Conservation (phyloP, 1,140 invertebrate species). For the Scaptodrosophila lebanonensis region DNA sequence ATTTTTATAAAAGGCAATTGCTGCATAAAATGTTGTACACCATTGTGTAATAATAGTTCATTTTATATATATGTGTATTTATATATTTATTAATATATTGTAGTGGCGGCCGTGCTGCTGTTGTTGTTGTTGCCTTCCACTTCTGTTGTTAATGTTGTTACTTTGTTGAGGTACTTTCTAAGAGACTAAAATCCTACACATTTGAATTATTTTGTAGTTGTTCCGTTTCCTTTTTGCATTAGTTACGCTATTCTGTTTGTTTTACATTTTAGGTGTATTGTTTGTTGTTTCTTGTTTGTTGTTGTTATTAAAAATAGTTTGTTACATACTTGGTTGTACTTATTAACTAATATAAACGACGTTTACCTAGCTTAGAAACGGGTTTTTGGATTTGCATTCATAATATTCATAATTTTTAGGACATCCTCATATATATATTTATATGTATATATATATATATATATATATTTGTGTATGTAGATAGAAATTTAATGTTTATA, state of each 20-base stretch:
- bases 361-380: slow-evolving; percentile 15
- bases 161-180: slow-evolving; percentile 61
- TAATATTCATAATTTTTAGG: slow-evolving; percentile 27
- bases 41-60: no score
- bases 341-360: no score
- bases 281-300: slow-evolving; percentile 10
- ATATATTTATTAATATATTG: slow-evolving; percentile 22
- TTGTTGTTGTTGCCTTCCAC: slow-evolving; percentile 5
- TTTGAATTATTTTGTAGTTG: slow-evolving; percentile 27
- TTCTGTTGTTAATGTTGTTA: slow-evolving; percentile 13
- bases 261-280: slow-evolving; percentile 11
- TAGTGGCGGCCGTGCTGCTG: slow-evolving; percentile 17
- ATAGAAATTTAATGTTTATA: slow-evolving; percentile 34
- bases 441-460: slow-evolving; percentile 2
- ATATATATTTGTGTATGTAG: slow-evolving; percentile 38
- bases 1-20: slow-evolving; percentile 63
- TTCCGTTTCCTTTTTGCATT: slow-evolving; percentile 7
- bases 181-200: slow-evolving; percentile 55
- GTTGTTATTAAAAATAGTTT: slow-evolving; percentile 7
- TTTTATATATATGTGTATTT: slow-evolving; percentile 22
- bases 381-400: slow-evolving; percentile 6
- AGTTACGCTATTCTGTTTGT: slow-evolving; percentile 11
- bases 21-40: slow-evolving; percentile 56
- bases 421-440: slow-evolving; percentile 24
- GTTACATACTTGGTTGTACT: slow-evolving; percentile 42